Conservation (phyloP, 2,888 invertebrate species). For the Carcina quercana region DNA sequence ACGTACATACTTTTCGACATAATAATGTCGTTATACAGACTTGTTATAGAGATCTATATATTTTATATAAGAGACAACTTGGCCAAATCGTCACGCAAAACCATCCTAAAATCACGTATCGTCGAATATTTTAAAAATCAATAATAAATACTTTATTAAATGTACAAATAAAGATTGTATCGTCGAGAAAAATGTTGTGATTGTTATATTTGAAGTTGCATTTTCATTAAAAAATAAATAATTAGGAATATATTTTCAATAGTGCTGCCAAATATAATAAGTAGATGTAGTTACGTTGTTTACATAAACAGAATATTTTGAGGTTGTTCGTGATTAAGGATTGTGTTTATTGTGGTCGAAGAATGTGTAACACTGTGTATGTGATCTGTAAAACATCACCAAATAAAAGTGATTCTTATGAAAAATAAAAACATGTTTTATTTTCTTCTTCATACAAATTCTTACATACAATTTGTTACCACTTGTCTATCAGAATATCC, state of each 20-base stretch:
- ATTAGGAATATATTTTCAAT: slow-evolving; percentile 73
- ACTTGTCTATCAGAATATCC: too few relatives aligned
- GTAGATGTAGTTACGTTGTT: slow-evolving; percentile 68
- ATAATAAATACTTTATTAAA: slow-evolving; percentile 34
- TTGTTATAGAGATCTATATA: too few relatives aligned
- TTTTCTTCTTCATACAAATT: slow-evolving; percentile 10
- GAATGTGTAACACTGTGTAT: slow-evolving; percentile 59
- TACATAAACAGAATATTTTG: slow-evolving; percentile 64
- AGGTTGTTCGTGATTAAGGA: slow-evolving; percentile 66
- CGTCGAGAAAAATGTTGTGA: slow-evolving; percentile 69
- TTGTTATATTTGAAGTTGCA: slow-evolving; percentile 71
- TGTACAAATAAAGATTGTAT: slow-evolving; percentile 55
- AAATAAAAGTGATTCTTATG: slow-evolving; percentile 56
- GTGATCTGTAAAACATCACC: slow-evolving; percentile 59
- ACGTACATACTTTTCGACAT: too few relatives aligned
- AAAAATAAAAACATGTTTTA: slow-evolving; percentile 14
- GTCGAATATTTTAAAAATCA: slow-evolving; percentile 43
- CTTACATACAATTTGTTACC: too few relatives aligned
- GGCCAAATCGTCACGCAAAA: too few relatives aligned
- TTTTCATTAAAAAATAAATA: slow-evolving; percentile 69
- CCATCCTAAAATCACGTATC: slow-evolving; percentile 37
- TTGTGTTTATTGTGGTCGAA: slow-evolving; percentile 62
- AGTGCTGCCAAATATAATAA: slow-evolving; percentile 73
- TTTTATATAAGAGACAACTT: too few relatives aligned
- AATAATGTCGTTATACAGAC: too few relatives aligned